These are phyloP conservation scores for Drosophila mayaguana DNA, from an alignment of 2,888 invertebrate species.

Conservation along the genomic window DNA sequence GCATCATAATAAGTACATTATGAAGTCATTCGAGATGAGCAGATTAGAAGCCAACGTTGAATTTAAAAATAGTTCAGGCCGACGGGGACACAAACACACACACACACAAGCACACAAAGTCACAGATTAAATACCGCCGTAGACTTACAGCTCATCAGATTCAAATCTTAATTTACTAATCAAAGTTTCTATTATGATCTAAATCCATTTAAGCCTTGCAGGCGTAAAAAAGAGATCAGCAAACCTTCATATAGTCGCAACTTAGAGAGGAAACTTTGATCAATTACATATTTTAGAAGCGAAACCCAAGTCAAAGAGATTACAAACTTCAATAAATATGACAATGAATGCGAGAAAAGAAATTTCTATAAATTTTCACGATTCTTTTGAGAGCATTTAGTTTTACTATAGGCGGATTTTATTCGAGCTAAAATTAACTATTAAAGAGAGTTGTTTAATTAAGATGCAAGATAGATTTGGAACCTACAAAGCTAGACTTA, in stretches of 20 bases:
- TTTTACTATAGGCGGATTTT: too few species aligned
- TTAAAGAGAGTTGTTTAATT: too few species aligned
- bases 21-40: conserved; percentile 54
- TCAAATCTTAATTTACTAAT: conserved; percentile 2
- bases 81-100: conserved; percentile 15
- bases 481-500: too few species aligned
- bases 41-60: conserved; percentile 34
- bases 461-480: too few species aligned
- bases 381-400: too few species aligned
- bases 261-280: too few species aligned
- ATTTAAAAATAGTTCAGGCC: conserved; percentile 21
- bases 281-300: too few species aligned
- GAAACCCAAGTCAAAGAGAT: too few species aligned
- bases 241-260: background rate
- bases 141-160: background rate
- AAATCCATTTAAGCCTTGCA: background rate
- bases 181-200: background rate
- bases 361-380: too few species aligned
- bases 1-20: conserved; percentile 41
- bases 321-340: too few species aligned
- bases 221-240: background rate
- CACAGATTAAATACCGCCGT: background rate
- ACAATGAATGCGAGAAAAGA: too few species aligned
- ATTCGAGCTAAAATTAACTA: too few species aligned
- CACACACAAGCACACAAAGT: background rate